Evolutionary conservation across 2,797 vertebrate species (phyloP).

Genomic region (Rhincodon typus): DNA sequence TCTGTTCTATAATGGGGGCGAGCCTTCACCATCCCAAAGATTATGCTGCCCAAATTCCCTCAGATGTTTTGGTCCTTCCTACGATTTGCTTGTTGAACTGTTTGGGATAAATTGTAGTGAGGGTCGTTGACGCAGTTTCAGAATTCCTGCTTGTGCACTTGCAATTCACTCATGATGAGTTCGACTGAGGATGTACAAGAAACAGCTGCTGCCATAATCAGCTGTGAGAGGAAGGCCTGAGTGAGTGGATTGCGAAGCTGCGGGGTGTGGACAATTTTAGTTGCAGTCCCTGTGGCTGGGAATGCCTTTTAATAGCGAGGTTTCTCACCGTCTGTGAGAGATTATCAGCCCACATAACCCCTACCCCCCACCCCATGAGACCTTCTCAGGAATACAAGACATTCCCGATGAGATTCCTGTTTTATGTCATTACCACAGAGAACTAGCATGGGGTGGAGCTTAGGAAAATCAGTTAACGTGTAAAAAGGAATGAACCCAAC

Average conservation of each 20-base stretch:
- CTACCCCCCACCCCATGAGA: background rate
- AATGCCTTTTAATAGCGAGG: background rate
- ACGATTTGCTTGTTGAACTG: background rate
- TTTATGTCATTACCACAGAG: background rate
- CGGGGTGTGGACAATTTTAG: background rate
- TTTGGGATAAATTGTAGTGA: background rate
- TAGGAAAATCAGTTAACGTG: background rate
- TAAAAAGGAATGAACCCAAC: background rate
- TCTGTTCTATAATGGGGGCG: no score
- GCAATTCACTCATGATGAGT: background rate
- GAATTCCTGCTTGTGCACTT: background rate
- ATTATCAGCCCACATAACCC: background rate
- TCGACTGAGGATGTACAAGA: background rate
- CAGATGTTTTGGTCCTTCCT: background rate
- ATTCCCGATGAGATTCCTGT: background rate
- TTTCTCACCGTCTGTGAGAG: background rate
- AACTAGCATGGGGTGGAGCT: background rate
- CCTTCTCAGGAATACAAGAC: background rate
- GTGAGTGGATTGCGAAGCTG: background rate
- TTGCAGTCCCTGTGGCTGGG: background rate
- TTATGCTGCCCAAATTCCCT: background rate
- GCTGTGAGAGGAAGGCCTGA: background rate
- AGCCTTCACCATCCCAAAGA: background rate
- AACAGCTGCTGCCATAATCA: background rate
- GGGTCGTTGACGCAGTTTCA: background rate